phyloP scores from a whole-genome alignment of 2,888 invertebrate genomes.

The Apamea sordens region DNA sequence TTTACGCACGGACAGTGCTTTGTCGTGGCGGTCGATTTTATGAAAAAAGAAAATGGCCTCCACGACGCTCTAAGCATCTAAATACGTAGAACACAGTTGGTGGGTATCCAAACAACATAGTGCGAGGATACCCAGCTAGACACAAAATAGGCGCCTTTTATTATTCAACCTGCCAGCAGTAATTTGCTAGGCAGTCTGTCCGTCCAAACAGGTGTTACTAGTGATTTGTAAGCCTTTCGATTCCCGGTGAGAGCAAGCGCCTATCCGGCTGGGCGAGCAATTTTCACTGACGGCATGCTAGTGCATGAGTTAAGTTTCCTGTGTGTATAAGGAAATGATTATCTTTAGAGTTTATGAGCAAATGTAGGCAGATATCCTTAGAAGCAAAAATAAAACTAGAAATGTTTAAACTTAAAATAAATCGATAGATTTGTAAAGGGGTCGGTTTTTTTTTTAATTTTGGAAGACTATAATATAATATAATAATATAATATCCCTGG shows the following conservation, averaged over 20 bases:
- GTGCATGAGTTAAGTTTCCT: neutral
- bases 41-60: neutral
- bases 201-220: constrained; percentile 26
- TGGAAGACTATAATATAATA: too few species aligned
- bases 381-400: neutral
- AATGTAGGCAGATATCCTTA: neutral
- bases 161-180: constrained; percentile 22
- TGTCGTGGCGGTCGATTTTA: neutral
- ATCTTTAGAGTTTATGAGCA: neutral
- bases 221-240: constrained; percentile 39
- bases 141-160: neutral
- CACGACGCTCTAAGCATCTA: too few species aligned
- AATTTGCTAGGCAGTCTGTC: constrained; percentile 24
- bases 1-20: neutral
- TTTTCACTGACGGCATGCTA: constrained; percentile 38
- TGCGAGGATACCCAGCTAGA: neutral
- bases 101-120: neutral
- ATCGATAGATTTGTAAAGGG: neutral
- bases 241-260: constrained; percentile 47
- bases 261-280: constrained; percentile 30
- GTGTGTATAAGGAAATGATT: neutral
- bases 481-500: too few species aligned
- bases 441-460: too few species aligned
- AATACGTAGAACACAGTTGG: too few species aligned
- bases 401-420: neutral